Evolutionary conservation across 2,888 invertebrate species (phyloP), one percentile per base, ranked within the genome.

Genomic region (Neoitamus cyanurus): DNA sequence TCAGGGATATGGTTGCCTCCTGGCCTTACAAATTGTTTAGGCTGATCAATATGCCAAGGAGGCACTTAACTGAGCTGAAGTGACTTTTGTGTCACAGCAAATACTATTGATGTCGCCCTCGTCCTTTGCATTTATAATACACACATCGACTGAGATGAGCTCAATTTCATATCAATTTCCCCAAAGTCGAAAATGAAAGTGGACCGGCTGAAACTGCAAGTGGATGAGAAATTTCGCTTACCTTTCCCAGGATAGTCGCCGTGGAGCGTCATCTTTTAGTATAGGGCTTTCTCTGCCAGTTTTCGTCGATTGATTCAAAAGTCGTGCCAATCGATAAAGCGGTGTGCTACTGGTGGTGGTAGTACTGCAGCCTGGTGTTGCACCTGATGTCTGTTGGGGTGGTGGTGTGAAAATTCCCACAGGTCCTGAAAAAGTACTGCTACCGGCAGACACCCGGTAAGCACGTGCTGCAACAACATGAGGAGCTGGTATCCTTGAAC

Each of bases 231-330:
- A 20, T 58, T 58, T n/a, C 13, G 87, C 89, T 90, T 89, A 93
- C 93, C 92, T 92, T 88, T 93, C 93, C 93, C 93, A 93, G 75
- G 93, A 93, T 85, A 93, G 90, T 83, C 93, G 91, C 84, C 93
- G 90, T 34, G 92, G 92, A 86, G 92, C 90, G 87, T 92, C 92
- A 87, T 92, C 92, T 85, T 89, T 89, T 11, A 90, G 89, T 36
- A 89, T 89, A 86, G 90, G 90, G 87, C 90, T 90, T 70, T 90
- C 89, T 86, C 87, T 87, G 85, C 86, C 86, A 86, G 86, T 83
- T 80, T 89, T 89, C 85, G 88, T 88, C 83, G 88, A 90, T 88
- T 93, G 94, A 89, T 93, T 93, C 87, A 93, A 91, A 84, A 93
- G 90, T 86, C 92, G 92, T 11, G 93, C 93, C 58, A 94, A 90